Conservation (phyloP, 2,888 invertebrate species). For the Ormyrus pomaceus region DNA sequence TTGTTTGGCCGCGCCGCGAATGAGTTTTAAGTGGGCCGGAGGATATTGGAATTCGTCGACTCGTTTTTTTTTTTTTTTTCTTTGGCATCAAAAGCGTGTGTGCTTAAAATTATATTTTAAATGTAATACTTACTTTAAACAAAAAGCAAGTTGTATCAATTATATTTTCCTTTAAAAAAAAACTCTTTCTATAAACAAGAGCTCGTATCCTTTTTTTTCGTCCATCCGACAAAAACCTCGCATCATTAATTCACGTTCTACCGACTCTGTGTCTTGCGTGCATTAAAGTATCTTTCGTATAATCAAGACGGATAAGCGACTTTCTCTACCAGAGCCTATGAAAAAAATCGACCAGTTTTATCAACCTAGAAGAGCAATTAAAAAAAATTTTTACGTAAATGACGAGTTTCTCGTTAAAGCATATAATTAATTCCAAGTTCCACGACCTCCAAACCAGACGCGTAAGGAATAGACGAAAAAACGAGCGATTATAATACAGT, state of each 20-base stretch:
- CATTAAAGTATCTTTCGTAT: conserved; percentile 22
- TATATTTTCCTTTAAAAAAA: conserved; percentile 5
- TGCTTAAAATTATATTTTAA: too few relatives aligned
- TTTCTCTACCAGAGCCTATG: conserved; percentile 17
- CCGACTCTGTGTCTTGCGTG: not conserved
- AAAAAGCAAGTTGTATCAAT: too few relatives aligned
- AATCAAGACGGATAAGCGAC: conserved; percentile 23
- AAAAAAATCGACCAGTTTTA: conserved; percentile 18
- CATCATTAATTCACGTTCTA: conserved; percentile 21
- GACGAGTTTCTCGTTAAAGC: conserved; percentile 1
- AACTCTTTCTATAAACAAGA: conserved; percentile 11
- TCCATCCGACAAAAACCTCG: not conserved
- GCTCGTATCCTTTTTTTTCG: not conserved
- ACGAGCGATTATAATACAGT: too few relatives aligned
- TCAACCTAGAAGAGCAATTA: not conserved
- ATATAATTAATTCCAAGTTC: not conserved
- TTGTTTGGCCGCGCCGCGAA: too few relatives aligned
- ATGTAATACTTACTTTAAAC: too few relatives aligned
- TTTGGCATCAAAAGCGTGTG: too few relatives aligned
- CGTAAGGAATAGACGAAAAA: too few relatives aligned
- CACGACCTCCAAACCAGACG: not conserved
- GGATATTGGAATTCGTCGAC: too few relatives aligned
- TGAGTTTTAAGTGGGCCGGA: too few relatives aligned
- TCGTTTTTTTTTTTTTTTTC: too few relatives aligned
- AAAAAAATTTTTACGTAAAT: not conserved